Conservation (phyloP, 1,140 invertebrate genomes). For the Heliconius congener region DNA sequence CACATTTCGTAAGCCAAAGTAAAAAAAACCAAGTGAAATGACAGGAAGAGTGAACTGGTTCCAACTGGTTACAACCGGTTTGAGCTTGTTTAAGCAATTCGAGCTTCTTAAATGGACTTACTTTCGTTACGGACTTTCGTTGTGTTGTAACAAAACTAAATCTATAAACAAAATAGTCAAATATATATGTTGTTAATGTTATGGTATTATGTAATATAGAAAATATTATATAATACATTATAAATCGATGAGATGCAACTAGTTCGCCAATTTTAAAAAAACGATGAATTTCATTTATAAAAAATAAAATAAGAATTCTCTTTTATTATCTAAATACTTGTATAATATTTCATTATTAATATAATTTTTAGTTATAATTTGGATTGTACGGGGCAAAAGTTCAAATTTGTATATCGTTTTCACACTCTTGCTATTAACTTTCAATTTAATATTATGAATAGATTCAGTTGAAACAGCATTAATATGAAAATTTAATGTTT, state of each 20-base stretch:
- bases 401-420: too few species aligned
- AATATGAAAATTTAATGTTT: too few species aligned
- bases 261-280: not conserved
- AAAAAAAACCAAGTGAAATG: conserved; percentile 51
- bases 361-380: too few species aligned
- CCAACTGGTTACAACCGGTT: conserved; percentile 38
- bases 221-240: not conserved
- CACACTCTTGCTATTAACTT: too few species aligned
- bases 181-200: not conserved
- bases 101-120: conserved; percentile 27
- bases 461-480: too few species aligned
- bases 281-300: too few species aligned
- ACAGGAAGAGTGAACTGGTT: conserved; percentile 50
- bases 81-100: conserved; percentile 39
- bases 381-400: too few species aligned
- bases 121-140: conserved; percentile 41
- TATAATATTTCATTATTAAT: too few species aligned
- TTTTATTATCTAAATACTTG: too few species aligned
- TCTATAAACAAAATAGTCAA: not conserved
- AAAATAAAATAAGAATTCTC: too few species aligned
- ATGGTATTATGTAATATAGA: not conserved
- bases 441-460: too few species aligned
- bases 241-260: not conserved
- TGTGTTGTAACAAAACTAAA: not conserved
- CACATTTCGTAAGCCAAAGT: conserved; percentile 16